A percentile compares a stretch with the other conserved stretches of the same genome.
These are phyloP conservation scores for Drosophila neonasuta DNA, from an alignment of 2,888 invertebrate species.

Conservation along the genomic window DNA sequence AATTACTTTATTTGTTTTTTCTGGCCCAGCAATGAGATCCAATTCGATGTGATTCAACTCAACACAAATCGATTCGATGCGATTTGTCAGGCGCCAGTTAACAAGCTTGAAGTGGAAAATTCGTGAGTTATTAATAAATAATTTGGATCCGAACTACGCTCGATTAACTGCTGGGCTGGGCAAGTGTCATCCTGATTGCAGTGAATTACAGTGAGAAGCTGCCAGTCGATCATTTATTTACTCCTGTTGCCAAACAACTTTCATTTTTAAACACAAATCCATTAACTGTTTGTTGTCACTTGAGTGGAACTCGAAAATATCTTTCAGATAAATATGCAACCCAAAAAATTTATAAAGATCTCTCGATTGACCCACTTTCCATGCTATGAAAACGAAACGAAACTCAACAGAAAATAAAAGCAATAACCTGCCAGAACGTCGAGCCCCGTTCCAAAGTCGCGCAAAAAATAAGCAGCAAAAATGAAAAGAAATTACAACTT, in stretches of 20 bases:
- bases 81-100: slow-evolving; percentile 36
- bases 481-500: slow-evolving; percentile 68
- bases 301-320: slow-evolving; percentile 40
- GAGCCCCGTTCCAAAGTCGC: slow-evolving; percentile 27
- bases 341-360: slow-evolving; percentile 71
- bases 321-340: slow-evolving; percentile 72
- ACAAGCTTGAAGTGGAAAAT: slow-evolving; percentile 27
- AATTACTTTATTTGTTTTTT: slow-evolving; percentile 70
- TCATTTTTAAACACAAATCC: slow-evolving; percentile 68
- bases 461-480: slow-evolving; percentile 34
- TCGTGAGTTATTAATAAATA: slow-evolving; percentile 11
- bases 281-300: slow-evolving; percentile 71
- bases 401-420: slow-evolving; percentile 35
- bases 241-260: slow-evolving; percentile 58
- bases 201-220: neutral
- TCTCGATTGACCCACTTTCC: slow-evolving; percentile 78
- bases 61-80: slow-evolving; percentile 14
- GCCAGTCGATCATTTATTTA: slow-evolving; percentile 3
- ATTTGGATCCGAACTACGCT: slow-evolving; percentile 3
- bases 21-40: slow-evolving; percentile 9
- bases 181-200: slow-evolving; percentile 22
- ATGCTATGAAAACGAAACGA: slow-evolving; percentile 51
- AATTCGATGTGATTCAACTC: slow-evolving; percentile 22
- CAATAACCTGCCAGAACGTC: slow-evolving; percentile 50
- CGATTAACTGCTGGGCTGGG: slow-evolving; percentile 12